Evolutionary conservation across 23 tunicate genomes (phyloP), one percentile per base, ranked within the genome.

Genomic region (Corella eumyota): DNA sequence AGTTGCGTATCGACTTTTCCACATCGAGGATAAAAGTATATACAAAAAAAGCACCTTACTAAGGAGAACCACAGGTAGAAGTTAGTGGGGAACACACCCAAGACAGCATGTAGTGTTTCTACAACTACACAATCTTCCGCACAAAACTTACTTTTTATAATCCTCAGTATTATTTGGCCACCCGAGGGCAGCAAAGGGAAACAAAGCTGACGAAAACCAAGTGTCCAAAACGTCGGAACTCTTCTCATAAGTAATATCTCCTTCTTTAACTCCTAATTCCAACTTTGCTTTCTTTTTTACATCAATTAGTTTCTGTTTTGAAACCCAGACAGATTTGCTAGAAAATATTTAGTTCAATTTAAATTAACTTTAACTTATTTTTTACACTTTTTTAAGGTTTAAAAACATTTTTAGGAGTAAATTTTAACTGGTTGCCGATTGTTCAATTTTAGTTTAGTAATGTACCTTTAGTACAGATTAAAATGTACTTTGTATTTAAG

Each of bases 121-220:
- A 9, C 15, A n/a, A n/a, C n/a, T n/a, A n/a, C n/a, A n/a, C n/a
- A n/a, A n/a, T n/a, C n/a, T n/a, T n/a, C n/a, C n/a, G n/a, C n/a
- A n/a, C n/a, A n/a, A 56, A 29, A 4, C 31, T 60, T 33, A 83
- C 94, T 56, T 69, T 68, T 84, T 56, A 25, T 69, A 55, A 50
- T 75, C 78, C 30, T 44, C 67, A 0, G 78, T 69, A 19, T 62
- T 37, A 22, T 71, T 56, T 19, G 95, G 95, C 95, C 95, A 86
- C 5, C 95, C 95, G n/a, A 86, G 58, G 4, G 79, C 47, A n/a
- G 80, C 95, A 66, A 86, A 86, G n/a, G 95, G 95, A 66, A 65
- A 80, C 6, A 86, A 71, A 7, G 95, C 80, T 0, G 95, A 86
- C 5, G 95, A 86, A 52, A 86, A 86, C 95, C 95, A 86, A 6